These are phyloP conservation scores for Mesoligia furuncula DNA, from an alignment of 2,888 invertebrate genomes.

Conservation along the genomic window DNA sequence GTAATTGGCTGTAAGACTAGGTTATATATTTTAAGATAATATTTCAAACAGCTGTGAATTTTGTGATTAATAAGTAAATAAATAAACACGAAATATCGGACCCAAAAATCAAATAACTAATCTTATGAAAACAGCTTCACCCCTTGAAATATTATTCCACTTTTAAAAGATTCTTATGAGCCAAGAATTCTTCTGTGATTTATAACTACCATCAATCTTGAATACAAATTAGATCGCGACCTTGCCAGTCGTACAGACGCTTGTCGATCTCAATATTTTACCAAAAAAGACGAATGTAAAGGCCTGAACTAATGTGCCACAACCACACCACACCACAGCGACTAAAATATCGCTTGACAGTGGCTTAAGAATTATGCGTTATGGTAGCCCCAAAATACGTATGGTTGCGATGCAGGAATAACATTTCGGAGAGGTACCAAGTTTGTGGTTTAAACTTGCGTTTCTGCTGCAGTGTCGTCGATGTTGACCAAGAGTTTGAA, in stretches of 20 bases:
- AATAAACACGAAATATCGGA: not conserved
- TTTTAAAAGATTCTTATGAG: constrained; percentile 47
- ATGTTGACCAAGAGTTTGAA: constrained; percentile 9
- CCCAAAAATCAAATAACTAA: constrained; percentile 29
- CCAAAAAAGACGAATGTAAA: constrained; percentile 47
- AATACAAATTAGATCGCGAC: constrained; percentile 55
- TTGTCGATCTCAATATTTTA: constrained; percentile 54
- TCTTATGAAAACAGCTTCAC: constrained; percentile 22
- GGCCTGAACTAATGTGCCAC: not conserved
- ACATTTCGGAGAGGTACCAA: not conserved
- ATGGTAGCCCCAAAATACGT: not conserved
- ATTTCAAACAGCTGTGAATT: no score
- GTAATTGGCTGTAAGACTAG: no score
- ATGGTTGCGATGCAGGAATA: not conserved
- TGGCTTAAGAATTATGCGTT: not conserved
- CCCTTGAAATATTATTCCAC: constrained; percentile 47
- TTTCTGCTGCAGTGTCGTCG: not conserved
- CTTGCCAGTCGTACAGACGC: constrained; percentile 43
- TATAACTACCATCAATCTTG: constrained; percentile 60
- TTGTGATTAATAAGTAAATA: no score
- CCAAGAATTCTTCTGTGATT: constrained; percentile 55
- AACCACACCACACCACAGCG: not conserved
- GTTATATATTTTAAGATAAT: no score
- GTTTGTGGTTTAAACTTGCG: not conserved
- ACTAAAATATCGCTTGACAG: not conserved